Evolutionary conservation across 1,140 invertebrate genomes (phyloP), one percentile per base, ranked within the genome.

Genomic region (Diprion similis): DNA sequence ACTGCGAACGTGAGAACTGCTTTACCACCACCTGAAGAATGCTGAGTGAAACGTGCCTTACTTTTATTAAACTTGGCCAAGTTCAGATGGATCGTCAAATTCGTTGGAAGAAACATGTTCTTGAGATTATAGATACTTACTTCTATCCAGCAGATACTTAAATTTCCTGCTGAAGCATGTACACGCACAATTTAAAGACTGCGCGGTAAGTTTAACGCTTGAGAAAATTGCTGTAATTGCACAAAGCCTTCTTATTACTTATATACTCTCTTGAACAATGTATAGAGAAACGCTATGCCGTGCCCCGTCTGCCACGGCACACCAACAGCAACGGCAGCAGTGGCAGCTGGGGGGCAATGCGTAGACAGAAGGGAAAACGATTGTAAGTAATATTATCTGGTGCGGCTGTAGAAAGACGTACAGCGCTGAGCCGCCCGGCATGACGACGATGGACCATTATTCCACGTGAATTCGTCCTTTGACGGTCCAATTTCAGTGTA

Each of bases 381-480:
- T 59, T 59, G 4, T 59, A 59, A 59, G 51, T 59, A 59, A 59
- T 59, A 59, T 59, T 59, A 59, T 59, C 24, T 37, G 24, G 24
- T 37, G 51, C 51, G 51, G 11, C 51, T 59, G n/a, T 9, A 9
- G 51, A 9, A 59, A 59, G 51, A 59, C n/a, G 51, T n/a, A n/a
- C n/a, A n/a, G n/a, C 11, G 51, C 11, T 13, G 11, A 13, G 11
- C 51, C 11, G 51, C 51, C 11, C n/a, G 11, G n/a, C 51, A 17
- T 59, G 6, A 59, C 51, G 51, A 59, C 51, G 51, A 59, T 59
- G 51, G 51, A 59, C 51, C 51, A 59, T 59, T 59, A 59, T 59
- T 59, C 51, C 51, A 59, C 51, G 51, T 59, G 51, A 59, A 59
- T 59, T 59, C 51, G 51, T 59, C 51, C 51, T 59, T 59, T 59